Evolutionary conservation across 2,888 invertebrate species (phyloP).

Genomic region (Pogonocherus hispidulus): DNA sequence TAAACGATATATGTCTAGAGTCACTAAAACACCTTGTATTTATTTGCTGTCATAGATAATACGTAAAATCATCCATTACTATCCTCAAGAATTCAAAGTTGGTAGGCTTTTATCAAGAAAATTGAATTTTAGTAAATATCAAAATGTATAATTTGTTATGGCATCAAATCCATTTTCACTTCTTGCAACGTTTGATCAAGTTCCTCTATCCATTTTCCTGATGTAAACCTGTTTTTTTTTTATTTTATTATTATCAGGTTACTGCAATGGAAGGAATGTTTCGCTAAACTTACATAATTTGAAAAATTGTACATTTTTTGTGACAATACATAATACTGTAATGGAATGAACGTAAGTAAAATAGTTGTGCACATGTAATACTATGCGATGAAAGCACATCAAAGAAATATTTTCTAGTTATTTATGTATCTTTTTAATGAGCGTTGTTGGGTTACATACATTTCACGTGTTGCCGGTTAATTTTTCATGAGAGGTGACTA

Average conservation of each 20-base stretch:
- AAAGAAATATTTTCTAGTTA: conserved; percentile 19
- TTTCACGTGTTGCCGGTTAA: not conserved
- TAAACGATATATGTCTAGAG: too few species aligned
- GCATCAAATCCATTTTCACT: too few species aligned
- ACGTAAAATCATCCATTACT: too few species aligned
- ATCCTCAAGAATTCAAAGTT: conserved; percentile 4
- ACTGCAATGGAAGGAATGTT: conserved; percentile 43
- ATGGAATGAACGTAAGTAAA: conserved; percentile 36
- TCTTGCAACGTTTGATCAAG: too few species aligned
- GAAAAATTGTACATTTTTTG: conserved; percentile 20
- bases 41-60: not conserved
- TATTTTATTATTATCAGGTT: not conserved
- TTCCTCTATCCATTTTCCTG: not conserved
- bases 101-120: not conserved
- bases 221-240: not conserved
- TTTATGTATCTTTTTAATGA: not conserved
- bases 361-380: conserved; percentile 24
- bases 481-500: not conserved
- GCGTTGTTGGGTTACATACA: not conserved
- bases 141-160: too few species aligned
- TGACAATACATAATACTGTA: conserved; percentile 38
- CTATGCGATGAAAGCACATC: conserved; percentile 30
- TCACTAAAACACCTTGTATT: not conserved
- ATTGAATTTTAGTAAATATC: too few species aligned
- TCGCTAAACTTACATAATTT: conserved; percentile 23